Evolutionary conservation across 2,888 invertebrate species (phyloP).

Genomic region (Nomada ferruginata): DNA sequence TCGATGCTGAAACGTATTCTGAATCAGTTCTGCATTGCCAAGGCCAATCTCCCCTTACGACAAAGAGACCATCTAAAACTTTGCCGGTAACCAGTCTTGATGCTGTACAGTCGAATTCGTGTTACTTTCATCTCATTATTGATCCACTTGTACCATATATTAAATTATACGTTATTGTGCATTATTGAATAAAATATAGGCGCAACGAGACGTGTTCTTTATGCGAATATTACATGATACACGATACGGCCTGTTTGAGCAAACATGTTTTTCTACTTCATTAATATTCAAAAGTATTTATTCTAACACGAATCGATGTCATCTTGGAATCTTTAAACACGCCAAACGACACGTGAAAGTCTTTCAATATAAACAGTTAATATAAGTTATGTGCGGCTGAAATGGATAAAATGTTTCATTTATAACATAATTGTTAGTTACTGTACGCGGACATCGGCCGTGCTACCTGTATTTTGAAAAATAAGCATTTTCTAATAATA

Average conservation of each 20-base stretch:
- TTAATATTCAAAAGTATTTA: slow-evolving; percentile 34
- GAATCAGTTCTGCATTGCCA: slow-evolving; percentile 77
- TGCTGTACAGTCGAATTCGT: slow-evolving; percentile 28
- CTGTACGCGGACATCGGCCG: no score
- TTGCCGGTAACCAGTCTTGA: slow-evolving; percentile 17
- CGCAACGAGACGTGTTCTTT: background rate
- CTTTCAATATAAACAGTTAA: background rate
- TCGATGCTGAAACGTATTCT: slow-evolving; percentile 65
- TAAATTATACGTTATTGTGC: background rate
- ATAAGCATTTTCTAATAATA: no score
- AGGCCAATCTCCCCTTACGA: slow-evolving; percentile 72
- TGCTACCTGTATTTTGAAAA: no score
- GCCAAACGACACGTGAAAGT: background rate
- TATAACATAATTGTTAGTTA: background rate
- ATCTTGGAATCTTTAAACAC: background rate
- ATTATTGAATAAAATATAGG: slow-evolving; percentile 23
- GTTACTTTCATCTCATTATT: slow-evolving; percentile 34
- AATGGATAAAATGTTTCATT: background rate
- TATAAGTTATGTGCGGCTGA: background rate
- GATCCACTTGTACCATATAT: slow-evolving; percentile 4
- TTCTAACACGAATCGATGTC: background rate
- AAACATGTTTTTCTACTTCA: slow-evolving; percentile 37
- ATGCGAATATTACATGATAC: background rate
- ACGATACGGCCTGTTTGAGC: background rate
- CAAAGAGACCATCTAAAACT: slow-evolving; percentile 21